A percentile compares a stretch with the other conserved stretches of the same genome.
Evolutionary conservation across 2,797 vertebrate genomes (phyloP).

Genomic region (Melopsittacus undulatus): DNA sequence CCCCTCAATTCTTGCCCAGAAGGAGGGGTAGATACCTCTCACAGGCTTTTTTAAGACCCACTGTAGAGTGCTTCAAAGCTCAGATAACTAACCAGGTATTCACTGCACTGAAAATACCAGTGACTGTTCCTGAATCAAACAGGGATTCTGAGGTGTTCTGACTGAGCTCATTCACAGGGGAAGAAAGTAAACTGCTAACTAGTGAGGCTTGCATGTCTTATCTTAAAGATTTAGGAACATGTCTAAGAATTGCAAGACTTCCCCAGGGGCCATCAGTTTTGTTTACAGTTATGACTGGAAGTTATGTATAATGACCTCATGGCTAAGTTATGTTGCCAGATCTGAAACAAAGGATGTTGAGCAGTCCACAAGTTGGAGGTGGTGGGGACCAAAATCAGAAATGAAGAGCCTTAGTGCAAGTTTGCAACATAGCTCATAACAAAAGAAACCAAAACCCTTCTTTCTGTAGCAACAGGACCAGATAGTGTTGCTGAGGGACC

Average conservation of each 20-base stretch:
- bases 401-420: background rate
- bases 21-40: background rate
- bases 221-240: background rate
- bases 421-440: background rate
- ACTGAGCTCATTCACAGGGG: background rate
- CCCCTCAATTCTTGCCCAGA: background rate
- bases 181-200: background rate
- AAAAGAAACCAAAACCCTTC: background rate
- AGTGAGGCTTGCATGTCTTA: too few relatives aligned
- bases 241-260: background rate
- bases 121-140: background rate
- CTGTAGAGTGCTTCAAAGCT: fast-evolving
- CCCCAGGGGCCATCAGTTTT: background rate
- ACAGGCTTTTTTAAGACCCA: background rate
- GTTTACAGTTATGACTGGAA: background rate
- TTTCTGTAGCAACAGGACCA: background rate
- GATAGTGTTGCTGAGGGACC: background rate
- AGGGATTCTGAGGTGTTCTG: background rate
- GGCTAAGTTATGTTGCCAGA: fast-evolving
- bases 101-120: background rate
- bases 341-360: background rate
- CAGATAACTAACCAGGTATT: fast-evolving
- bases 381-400: background rate
- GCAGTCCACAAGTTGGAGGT: background rate
- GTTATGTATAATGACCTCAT: background rate